phyloP scores from a whole-genome alignment of 1,140 invertebrate species.

The Saccostrea cuccullata region DNA sequence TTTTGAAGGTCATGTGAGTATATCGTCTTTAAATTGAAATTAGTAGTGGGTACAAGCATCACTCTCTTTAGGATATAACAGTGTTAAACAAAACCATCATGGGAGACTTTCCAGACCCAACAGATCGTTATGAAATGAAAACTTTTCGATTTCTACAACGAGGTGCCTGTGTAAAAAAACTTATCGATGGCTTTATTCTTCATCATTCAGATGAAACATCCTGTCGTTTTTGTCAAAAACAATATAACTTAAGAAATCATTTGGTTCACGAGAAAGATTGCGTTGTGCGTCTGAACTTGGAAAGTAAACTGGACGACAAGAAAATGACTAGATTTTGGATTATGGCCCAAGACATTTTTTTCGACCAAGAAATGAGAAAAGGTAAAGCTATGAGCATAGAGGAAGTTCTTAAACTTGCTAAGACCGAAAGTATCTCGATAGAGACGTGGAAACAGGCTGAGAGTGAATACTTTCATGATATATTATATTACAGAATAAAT shows the following conservation, averaged over 20 bases:
- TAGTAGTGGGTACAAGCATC: not conserved
- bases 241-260: not conserved
- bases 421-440: not conserved
- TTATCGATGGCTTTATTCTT: not conserved
- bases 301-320: not conserved
- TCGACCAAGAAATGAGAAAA: slow-evolving; percentile 10
- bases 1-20: not conserved
- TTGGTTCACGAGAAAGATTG: slow-evolving; percentile 1
- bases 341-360: slow-evolving; percentile 2
- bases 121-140: not conserved
- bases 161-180: not conserved
- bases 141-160: not conserved
- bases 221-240: slow-evolving; percentile 1
- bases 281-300: not conserved
- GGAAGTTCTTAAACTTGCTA: not conserved
- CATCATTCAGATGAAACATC: not conserved
- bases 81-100: slow-evolving; percentile 5
- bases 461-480: not conserved
- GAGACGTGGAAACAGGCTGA: not conserved
- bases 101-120: not conserved
- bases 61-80: not conserved
- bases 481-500: not conserved
- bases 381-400: not conserved
- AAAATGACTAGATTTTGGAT: not conserved
- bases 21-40: not conserved